Percentiles rank a stretch among this genome's conserved stretches.
These are phyloP conservation scores for Malurus leucopterus DNA, from an alignment of 2,797 vertebrate genomes.

Conservation along the genomic window DNA sequence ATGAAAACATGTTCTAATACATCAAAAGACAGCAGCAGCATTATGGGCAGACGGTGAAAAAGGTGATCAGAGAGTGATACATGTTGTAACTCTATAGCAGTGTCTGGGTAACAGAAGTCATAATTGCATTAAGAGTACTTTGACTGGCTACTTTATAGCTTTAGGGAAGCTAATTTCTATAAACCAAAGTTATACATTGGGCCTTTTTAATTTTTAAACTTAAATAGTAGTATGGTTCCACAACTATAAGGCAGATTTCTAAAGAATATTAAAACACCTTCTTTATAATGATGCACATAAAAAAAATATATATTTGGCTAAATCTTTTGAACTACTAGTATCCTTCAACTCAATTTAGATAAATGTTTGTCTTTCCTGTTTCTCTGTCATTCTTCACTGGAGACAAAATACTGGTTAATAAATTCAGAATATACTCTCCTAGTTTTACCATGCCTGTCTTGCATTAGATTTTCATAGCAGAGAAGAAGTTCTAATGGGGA, in stretches of 20 bases:
- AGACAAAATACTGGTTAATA: neutral
- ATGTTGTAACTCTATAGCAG: neutral
- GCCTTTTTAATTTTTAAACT: neutral
- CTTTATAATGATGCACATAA: neutral
- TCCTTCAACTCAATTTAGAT: neutral
- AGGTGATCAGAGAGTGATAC: neutral
- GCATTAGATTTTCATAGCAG: neutral
- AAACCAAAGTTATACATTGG: neutral
- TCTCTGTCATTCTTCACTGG: neutral
- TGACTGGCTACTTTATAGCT: neutral
- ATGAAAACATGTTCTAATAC: neutral
- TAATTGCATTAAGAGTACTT: neutral
- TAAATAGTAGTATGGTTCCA: neutral
- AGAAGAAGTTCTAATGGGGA: neutral
- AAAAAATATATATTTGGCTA: neutral
- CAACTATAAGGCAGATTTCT: neutral
- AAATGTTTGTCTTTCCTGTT: neutral
- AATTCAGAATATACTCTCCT: neutral
- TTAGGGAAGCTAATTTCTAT: neutral
- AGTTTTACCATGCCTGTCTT: neutral
- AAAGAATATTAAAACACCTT: fast-evolving
- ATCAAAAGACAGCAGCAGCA: neutral
- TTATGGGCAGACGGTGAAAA: neutral
- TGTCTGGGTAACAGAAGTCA: neutral
- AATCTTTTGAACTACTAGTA: neutral